phyloP scores from a whole-genome alignment of 2,888 invertebrate genomes.

The Eutolmus rufibarbis region DNA sequence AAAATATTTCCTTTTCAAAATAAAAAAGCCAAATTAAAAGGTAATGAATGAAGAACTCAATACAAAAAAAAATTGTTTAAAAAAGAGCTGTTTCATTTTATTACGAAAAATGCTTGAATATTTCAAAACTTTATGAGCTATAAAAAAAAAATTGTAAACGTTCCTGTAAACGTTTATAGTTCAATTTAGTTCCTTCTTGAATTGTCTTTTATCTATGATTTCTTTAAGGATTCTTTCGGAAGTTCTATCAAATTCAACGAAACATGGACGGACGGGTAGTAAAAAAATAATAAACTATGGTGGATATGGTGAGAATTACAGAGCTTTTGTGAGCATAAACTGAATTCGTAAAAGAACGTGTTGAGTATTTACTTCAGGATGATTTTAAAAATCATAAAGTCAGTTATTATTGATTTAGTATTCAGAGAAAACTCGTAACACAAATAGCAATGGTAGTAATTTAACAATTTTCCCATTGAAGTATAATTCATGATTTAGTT shows the following conservation, averaged over 20 bases:
- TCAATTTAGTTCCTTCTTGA: not conserved
- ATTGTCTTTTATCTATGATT: not conserved
- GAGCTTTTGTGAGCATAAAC: not conserved
- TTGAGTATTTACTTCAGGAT: too few species aligned
- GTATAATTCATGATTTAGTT: too few species aligned
- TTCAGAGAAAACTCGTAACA: not conserved
- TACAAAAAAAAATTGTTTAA: too few species aligned
- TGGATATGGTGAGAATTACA: not conserved
- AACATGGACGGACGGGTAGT: not conserved
- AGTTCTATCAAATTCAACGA: not conserved
- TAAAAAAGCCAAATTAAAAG: too few species aligned
- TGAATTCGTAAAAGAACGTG: not conserved
- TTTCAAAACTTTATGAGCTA: too few species aligned
- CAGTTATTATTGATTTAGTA: not conserved
- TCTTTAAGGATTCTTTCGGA: not conserved
- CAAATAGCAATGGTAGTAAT: too few species aligned
- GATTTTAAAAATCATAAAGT: not conserved
- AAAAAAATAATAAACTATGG: not conserved
- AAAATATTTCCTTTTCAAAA: too few species aligned
- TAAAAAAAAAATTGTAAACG: too few species aligned
- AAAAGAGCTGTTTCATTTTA: too few species aligned
- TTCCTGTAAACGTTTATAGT: not conserved
- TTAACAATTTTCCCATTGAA: too few species aligned
- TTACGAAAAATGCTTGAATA: too few species aligned
- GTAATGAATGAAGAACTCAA: too few species aligned